phyloP scores from a whole-genome alignment of 2,888 invertebrate genomes.

The Spilosoma lubricipeda region DNA sequence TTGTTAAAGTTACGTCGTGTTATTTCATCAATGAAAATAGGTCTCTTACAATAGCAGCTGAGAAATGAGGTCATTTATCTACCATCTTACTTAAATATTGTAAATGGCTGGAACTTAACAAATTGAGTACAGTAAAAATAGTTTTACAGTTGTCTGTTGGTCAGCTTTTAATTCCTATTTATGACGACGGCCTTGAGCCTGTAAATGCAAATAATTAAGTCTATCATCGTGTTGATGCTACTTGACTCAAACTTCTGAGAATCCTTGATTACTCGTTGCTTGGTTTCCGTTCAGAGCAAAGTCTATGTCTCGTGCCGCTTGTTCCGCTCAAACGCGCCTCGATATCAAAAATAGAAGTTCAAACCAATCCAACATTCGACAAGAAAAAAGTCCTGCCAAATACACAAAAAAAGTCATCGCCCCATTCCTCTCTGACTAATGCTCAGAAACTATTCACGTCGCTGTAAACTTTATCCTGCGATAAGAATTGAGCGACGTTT shows the following conservation, averaged over 20 bases:
- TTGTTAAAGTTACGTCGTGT: constrained; percentile 57
- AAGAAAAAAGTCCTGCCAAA: constrained; percentile 81
- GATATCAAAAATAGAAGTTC: constrained; percentile 76
- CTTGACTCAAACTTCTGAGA: constrained; percentile 64
- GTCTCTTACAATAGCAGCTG: constrained; percentile 71
- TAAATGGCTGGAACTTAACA: constrained; percentile 37
- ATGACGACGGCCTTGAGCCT: constrained; percentile 54
- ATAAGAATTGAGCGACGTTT: constrained; percentile 74
- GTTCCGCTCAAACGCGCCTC: constrained; percentile 62
- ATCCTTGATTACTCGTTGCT: constrained; percentile 61
- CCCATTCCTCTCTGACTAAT: constrained; percentile 80
- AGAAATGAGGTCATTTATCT: constrained; percentile 66
- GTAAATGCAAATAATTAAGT: constrained; percentile 28
- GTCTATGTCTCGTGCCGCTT: constrained; percentile 57
- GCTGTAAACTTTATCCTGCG: constrained; percentile 82
- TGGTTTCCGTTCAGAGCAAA: constrained; percentile 64
- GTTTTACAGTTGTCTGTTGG: not conserved
- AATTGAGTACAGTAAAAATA: constrained; percentile 22
- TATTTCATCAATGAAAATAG: constrained; percentile 69
- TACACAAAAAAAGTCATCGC: constrained; percentile 78
- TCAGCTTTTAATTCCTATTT: not conserved
- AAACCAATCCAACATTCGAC: constrained; percentile 67
- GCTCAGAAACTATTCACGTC: constrained; percentile 80
- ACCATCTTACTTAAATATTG: constrained; percentile 42
- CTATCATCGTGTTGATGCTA: constrained; percentile 52